Base-by-base conservation (phyloP, 2,888 invertebrate genomes). In the Drosophila stalkeri region DNA sequence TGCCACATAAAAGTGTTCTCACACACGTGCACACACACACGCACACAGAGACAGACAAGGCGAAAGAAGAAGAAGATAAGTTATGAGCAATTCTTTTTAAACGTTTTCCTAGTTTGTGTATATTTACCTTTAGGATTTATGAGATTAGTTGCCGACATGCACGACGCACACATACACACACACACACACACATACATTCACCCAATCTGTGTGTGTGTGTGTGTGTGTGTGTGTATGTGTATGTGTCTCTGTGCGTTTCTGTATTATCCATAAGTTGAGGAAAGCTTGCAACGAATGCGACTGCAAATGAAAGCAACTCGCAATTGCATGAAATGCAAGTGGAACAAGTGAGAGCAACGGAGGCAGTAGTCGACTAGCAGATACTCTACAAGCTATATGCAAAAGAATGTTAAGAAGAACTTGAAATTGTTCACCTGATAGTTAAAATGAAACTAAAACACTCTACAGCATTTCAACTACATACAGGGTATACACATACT, bases 61-160 rank as follows among this genome's bases (percentile, higher is more conserved):
- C 59, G 33, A 27, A 55, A 64, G 67, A 63, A 55, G 67, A 63
- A 55, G 61, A 64, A 76, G 72, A 77, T 71, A 73, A 87, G 69
- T 79, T 85, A 76, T 75, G 72, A 80, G 80, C 74, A 82, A 80
- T 87, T 84, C 82, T 87, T 88, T 85, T 85, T 80, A 84, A 84
- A 80, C 80, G 82, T 82, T 84, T 75, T 75, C 64, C 80, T 72
- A 78, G 76, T 78, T 87, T 85, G 74, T 76, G 75, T 85, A 71
- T 88, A 72, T 88, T 85, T 88, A 88, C 85, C 88, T 88, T 88
- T 86, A 86, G 83, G 85, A 85, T 85, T 85, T 88, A 86, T 88
- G 86, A 86, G 88, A 85, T 85, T 88, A 85, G 82, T 77, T 84
- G 64, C 85, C 79, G 72, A 77, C 73, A 63, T 65, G 65, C 67